Base-by-base conservation (phyloP, 2,797 vertebrate genomes). In the Ceryle rudis region DNA sequence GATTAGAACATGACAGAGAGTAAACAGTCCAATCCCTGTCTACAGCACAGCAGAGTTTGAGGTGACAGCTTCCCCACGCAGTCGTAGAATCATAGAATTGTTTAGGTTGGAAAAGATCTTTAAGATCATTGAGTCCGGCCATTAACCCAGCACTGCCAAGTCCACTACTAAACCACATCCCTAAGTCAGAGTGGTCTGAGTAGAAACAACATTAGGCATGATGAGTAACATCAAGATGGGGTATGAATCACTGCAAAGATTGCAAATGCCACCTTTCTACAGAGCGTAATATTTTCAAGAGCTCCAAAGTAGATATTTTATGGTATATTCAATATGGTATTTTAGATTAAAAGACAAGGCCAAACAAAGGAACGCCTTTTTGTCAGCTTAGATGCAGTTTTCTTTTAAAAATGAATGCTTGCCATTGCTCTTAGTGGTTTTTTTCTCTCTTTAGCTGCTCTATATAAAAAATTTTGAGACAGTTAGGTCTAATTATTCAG, bases 1-100 rank as follows among this genome's bases (percentile, higher is more conserved):
- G 7, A 31, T 35, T 66, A 46, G 15, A 82, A 41, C 14, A 41
- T 22, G 29, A 60, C 1, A 5, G 3, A 8, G 4, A 31, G 2
- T 33, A 78, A 73, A 10, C 10, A 62, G 46, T 17, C 7, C 3
- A 10, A 3, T 33, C 31, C 37, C 9, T 65, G 17, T 44, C 12
- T 54, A 39, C 19, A 71, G 14, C 3, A 11, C 41, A 47, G 49
- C 1, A 6, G 44, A 52, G 10, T 86, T 23, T n/a, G 31, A 79
- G 6, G 18, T 0, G 3, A 60, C 37, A 37, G 4, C 26, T 22
- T 33, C 15, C 4, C 25, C 41, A 0, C 2, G 7, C 18, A 75
- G 8, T 17, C 9, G 14, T 37, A 37, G 33, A 60, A 26, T 61
- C 16, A 28, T 29, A 61, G 60, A 61, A 61, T 28, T 15, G 5